phyloP scores from a whole-genome alignment of 1,140 invertebrate genomes.

The Drosophila subpulchrella region DNA sequence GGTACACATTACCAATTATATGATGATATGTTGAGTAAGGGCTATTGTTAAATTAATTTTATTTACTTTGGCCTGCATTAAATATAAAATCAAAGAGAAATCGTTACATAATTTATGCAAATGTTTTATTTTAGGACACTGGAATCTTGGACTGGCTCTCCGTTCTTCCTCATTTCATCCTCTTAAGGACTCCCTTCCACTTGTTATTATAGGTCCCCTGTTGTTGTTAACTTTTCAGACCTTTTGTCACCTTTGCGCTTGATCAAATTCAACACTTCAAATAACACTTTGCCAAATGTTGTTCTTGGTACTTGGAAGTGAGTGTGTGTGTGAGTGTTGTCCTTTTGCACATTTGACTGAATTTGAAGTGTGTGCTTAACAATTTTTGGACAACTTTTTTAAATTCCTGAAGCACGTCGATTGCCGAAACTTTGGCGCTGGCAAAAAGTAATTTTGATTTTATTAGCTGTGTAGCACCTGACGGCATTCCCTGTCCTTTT shows the following conservation, averaged over 20 bases:
- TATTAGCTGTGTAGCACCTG: conserved; percentile 80
- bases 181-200: conserved; percentile 4
- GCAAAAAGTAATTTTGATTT: conserved; percentile 81
- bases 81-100: too few relatives aligned
- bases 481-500: conserved; percentile 48
- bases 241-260: conserved; percentile 62
- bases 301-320: conserved; percentile 30
- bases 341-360: conserved; percentile 65
- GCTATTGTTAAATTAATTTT: too few relatives aligned
- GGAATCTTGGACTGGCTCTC: not conserved
- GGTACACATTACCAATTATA: too few relatives aligned
- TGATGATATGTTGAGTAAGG: not conserved
- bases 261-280: conserved; percentile 73
- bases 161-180: not conserved
- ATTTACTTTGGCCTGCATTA: too few relatives aligned
- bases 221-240: conserved; percentile 57
- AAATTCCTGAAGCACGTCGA: conserved; percentile 74
- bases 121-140: not conserved
- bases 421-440: conserved; percentile 41
- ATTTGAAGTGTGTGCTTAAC: conserved; percentile 76
- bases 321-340: conserved; percentile 28
- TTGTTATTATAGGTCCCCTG: conserved; percentile 31
- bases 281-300: conserved; percentile 55
- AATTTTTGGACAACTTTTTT: conserved; percentile 75
- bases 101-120: conserved; percentile 19